phyloP scores from a whole-genome alignment of 1,140 invertebrate species.

The Hycleus cichorii region DNA sequence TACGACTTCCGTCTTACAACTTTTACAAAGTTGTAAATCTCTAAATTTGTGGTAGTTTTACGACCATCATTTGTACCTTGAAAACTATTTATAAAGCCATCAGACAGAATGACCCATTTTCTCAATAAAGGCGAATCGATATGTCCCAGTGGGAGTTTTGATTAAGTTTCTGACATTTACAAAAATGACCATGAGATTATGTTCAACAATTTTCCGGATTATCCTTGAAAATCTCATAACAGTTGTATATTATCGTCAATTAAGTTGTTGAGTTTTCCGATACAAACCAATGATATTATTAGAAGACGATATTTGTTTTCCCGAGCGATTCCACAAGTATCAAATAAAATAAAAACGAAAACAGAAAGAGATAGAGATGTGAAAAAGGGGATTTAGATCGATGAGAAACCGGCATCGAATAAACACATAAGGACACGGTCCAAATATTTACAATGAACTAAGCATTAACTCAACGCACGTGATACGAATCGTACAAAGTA shows the following conservation, averaged over 20 bases:
- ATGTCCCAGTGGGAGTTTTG: neutral
- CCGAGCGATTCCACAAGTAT: constrained; percentile 1
- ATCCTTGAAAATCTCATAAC: constrained; percentile 1
- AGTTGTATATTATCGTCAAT: too few relatives aligned
- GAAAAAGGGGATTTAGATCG: constrained; percentile 6
- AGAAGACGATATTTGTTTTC: constrained; percentile 5
- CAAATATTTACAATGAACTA: constrained; percentile 19
- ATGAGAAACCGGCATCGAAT: neutral
- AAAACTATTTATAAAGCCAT: constrained; percentile 20
- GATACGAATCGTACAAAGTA: constrained; percentile 6
- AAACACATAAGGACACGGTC: constrained; percentile 10
- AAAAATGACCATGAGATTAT: constrained; percentile 6
- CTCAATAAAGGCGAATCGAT: constrained; percentile 23
- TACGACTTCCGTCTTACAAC: too few relatives aligned
- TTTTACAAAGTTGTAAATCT: constrained; percentile 11
- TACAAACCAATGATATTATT: neutral
- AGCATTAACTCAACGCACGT: constrained; percentile 14
- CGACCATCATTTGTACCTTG: constrained; percentile 20
- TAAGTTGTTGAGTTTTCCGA: too few relatives aligned
- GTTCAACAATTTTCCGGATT: neutral
- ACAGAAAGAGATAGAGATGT: too few relatives aligned
- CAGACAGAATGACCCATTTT: constrained; percentile 23
- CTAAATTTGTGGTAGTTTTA: constrained; percentile 7
- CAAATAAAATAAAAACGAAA: neutral
- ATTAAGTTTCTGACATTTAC: constrained; percentile 3